Evolutionary conservation across 2,888 invertebrate species (phyloP), one percentile per base, ranked within the genome.

Genomic region (Azorinus chamasolen): DNA sequence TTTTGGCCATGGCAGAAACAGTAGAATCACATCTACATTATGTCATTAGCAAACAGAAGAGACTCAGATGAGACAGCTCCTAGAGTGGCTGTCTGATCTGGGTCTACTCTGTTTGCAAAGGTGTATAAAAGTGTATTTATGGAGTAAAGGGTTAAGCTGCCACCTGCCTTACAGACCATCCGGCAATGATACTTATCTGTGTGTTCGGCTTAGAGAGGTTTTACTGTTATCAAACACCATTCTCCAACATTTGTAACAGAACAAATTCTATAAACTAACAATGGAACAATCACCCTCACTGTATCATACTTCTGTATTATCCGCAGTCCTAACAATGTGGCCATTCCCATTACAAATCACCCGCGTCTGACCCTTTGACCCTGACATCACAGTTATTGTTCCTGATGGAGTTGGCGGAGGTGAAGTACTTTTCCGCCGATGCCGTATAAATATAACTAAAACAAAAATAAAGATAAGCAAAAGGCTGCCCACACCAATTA

Each of bases 351-450:
- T 32, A 25, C 64, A 48, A 24, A 77, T 74, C 14, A 80, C 73
- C 50, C 68, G 69, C 22, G 72, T 80, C 61, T 80, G 73, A 45
- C 81, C 77, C 27, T 62, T 25, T 27, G 57, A 41, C 14, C 57
- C 55, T 12, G 85, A 83, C 41, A 86, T 79, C 39, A 90, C 86
- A 22, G 88, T 87, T 57, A 90, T 87, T 6, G 89, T 89, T 66
- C 86, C 88, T 16, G 87, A 83, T 2, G 89, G 89, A 12, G 89
- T 86, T 2, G 87, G 84, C 1, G 89, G 89, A 6, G 89, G 89
- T 0, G 89, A 83, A 0, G 88, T 83, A 25, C 77, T 68, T 70
- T 89, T 90, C 64, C 81, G 78, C 37, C 86, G 72, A 55, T 86
- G 79, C 51, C 83, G 79, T 10, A 89, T 83, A 59, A 89, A 80